Evolutionary conservation across 1,140 invertebrate genomes (phyloP).

Genomic region (Anadara kagoshimensis): DNA sequence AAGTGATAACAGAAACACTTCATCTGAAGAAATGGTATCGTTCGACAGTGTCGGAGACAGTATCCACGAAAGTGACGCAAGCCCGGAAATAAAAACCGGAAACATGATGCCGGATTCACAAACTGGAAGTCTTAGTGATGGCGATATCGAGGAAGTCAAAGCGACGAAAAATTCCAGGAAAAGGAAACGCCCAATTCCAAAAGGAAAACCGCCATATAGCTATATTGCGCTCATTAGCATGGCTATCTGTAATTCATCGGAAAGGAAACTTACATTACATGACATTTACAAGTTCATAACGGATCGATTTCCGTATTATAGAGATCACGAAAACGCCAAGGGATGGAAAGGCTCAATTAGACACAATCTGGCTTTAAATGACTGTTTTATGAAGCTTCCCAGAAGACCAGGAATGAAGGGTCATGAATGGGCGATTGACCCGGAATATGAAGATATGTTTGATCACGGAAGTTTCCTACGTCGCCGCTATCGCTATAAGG

Average conservation of each 20-base stretch:
- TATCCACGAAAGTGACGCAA: too few species aligned
- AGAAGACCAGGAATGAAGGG: conserved; percentile 62
- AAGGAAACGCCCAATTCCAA: conserved; percentile 52
- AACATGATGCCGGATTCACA: too few species aligned
- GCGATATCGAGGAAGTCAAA: conserved; percentile 12
- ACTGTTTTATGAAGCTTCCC: conserved; percentile 66
- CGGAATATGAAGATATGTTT: conserved; percentile 69
- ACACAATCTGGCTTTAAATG: conserved; percentile 68
- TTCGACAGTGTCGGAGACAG: too few species aligned
- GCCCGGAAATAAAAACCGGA: too few species aligned
- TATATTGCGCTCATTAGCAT: conserved; percentile 81
- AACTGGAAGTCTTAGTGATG: conserved; percentile 15
- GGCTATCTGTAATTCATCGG: conserved; percentile 76
- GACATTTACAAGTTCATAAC: conserved; percentile 70
- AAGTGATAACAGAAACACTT: too few species aligned
- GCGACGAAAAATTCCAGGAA: conserved; percentile 27
- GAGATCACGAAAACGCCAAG: conserved; percentile 57
- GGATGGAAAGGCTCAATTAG: conserved; percentile 69
- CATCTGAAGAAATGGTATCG: too few species aligned
- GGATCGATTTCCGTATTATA: conserved; percentile 64
- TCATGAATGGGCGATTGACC: conserved; percentile 67
- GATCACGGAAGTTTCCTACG: conserved; percentile 68
- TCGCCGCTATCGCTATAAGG: conserved; percentile 67
- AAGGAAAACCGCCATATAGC: conserved; percentile 77
- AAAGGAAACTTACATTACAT: conserved; percentile 74